A percentile compares a stretch with the other conserved stretches of the same genome.
These are phyloP conservation scores for Zaprionus obscuricornis DNA, from an alignment of 2,888 invertebrate species.

Conservation along the genomic window DNA sequence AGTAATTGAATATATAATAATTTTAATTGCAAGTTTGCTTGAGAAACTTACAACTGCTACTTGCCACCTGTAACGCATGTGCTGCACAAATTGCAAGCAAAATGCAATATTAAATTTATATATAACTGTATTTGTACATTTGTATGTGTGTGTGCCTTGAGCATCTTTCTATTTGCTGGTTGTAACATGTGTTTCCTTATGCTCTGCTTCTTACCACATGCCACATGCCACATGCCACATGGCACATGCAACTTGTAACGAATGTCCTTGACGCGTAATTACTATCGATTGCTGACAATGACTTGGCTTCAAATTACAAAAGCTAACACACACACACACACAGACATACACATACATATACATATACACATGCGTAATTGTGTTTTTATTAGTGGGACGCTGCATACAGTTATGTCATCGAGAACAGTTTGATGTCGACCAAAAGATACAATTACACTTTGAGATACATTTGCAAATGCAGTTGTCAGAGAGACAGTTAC, in stretches of 20 bases:
- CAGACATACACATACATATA: not conserved
- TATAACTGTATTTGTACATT: too few relatives aligned
- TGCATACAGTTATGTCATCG: slow-evolving; percentile 62
- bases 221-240: slow-evolving; percentile 4
- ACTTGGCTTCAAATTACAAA: slow-evolving; percentile 45
- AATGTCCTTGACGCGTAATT: slow-evolving; percentile 52
- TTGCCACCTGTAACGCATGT: too few relatives aligned
- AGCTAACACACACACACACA: slow-evolving; percentile 16
- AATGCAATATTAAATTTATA: too few relatives aligned
- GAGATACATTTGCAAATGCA: too few relatives aligned
- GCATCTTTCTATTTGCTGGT: slow-evolving; percentile 7
- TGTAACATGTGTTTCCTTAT: slow-evolving; percentile 5
- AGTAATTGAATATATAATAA: too few relatives aligned
- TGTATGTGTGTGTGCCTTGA: slow-evolving; percentile 9
- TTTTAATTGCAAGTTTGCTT: too few relatives aligned
- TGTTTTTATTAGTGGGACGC: slow-evolving; percentile 3
- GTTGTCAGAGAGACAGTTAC: too few relatives aligned
- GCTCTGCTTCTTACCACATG: too few relatives aligned
- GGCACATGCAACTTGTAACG: too few relatives aligned
- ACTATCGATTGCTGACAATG: slow-evolving; percentile 57
- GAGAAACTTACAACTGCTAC: too few relatives aligned
- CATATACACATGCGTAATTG: slow-evolving; percentile 40
- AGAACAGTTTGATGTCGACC: slow-evolving; percentile 17
- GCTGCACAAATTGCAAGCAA: too few relatives aligned
- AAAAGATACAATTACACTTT: slow-evolving; percentile 8